Evolutionary conservation across 2,888 invertebrate species (phyloP), one percentile per base, ranked within the genome.

Genomic region (Stramonita haemastoma): DNA sequence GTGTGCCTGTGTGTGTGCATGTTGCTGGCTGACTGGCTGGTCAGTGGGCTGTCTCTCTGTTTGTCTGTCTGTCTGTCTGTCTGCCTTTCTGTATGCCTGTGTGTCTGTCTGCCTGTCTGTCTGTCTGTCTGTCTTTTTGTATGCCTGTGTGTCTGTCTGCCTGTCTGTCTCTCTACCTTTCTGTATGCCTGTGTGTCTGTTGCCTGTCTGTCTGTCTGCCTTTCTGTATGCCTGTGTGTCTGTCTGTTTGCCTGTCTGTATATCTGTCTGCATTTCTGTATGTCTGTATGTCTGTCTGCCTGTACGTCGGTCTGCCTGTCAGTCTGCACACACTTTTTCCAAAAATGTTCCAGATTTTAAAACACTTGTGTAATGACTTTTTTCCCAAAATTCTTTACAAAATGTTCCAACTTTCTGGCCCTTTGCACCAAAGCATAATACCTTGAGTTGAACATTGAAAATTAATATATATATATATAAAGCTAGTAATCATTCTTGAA

Each of bases 21-120:
- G 19, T 26, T 26, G 17, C 34, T 81, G 34, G 17, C 11, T 81
- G 34, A 34, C 34, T 81, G 56, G 19, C 4, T 85, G 46, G 46
- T 46, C 46, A 46, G 2, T 46, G 46, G 56, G 46, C 56, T 85
- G 85, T 85, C 32, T 85, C 56, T 86, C 66, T 86, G 86, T 86
- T 19, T 87, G 73, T 87, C 36, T 87, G 87, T 36, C 17, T 87
- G 56, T 87, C n/a, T 87, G 56, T 87, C n/a, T 87, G 46, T 77
- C n/a, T 87, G 66, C 66, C 11, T 46, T 2, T 46, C 46, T 46
- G 46, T n/a, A n/a, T n/a, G n/a, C n/a, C n/a, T n/a, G n/a, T n/a
- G n/a, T n/a, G n/a, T 46, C 56, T 85, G 85, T 56, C 32, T 56
- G 66, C 66, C 66, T 86, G 86, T 86, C 26, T 66, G 86, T 86